Conservation (phyloP, 2,797 vertebrate genomes). For the Synanceia verrucosa region DNA sequence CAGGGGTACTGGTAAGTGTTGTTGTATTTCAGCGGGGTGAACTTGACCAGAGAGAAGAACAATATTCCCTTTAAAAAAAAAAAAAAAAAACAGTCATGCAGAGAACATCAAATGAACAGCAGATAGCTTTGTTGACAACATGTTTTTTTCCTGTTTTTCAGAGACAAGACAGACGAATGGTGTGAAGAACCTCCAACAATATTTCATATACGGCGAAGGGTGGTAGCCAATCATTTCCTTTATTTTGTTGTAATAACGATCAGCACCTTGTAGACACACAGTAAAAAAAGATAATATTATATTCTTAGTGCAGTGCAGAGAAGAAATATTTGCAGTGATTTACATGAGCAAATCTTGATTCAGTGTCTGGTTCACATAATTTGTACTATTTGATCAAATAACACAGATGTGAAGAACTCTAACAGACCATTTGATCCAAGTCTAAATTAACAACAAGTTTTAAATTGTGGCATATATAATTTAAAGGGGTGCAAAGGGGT, state of each 20-base stretch:
- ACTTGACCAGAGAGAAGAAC: constrained; percentile 68
- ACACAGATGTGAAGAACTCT: too few relatives aligned
- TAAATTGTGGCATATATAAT: too few relatives aligned
- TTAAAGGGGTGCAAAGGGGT: background rate
- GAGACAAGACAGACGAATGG: background rate
- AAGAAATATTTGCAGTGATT: background rate
- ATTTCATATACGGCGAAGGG: background rate
- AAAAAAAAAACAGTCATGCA: background rate
- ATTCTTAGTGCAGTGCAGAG: background rate
- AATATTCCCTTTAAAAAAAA: constrained; percentile 60
- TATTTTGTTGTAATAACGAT: background rate
- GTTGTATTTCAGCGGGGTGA: constrained; percentile 72
- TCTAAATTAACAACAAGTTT: too few relatives aligned
- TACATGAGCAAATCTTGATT: background rate
- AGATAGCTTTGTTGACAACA: background rate
- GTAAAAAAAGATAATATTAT: background rate
- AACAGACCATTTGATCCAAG: too few relatives aligned
- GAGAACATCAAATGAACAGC: background rate
- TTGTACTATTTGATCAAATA: too few relatives aligned
- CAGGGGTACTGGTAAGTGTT: constrained; percentile 73
- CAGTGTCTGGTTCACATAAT: too few relatives aligned
- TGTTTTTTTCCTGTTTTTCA: background rate
- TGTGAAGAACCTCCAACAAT: background rate
- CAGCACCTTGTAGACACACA: background rate
- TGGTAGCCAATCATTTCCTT: background rate